Conservation (phyloP, 1,140 invertebrate species). For the Bombus waltoni region DNA sequence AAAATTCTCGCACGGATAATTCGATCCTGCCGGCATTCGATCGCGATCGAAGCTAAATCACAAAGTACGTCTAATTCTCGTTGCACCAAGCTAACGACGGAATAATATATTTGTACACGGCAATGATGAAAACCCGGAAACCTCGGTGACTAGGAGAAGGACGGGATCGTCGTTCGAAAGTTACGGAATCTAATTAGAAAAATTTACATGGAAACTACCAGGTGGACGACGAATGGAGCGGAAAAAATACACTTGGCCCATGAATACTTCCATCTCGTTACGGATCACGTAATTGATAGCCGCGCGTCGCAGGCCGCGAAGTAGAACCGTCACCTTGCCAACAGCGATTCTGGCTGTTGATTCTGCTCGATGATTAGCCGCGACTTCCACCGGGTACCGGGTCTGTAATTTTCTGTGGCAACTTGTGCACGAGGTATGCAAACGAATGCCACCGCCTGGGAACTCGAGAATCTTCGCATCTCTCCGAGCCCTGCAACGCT, state of each 20-base stretch:
- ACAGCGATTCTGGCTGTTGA: conserved; percentile 36
- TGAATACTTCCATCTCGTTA: conserved; percentile 48
- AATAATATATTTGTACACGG: not conserved
- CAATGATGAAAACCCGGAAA: not conserved
- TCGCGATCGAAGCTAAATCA: not conserved
- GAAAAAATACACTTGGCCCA: not conserved
- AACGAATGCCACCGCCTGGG: conserved; percentile 1
- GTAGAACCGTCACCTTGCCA: conserved; percentile 31
- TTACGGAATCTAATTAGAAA: not conserved
- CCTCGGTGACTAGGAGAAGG: not conserved
- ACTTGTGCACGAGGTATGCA: conserved; percentile 1
- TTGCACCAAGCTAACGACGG: not conserved
- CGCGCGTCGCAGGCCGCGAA: not conserved
- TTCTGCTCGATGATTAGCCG: conserved; percentile 25
- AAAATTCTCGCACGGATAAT: not conserved
- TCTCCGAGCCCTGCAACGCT: not conserved
- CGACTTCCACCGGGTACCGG: not conserved
- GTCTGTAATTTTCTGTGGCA: conserved; percentile 28
- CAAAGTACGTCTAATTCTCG: not conserved
- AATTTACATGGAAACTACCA: conserved; percentile 11
- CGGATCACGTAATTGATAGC: conserved; percentile 19
- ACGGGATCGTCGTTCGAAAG: not conserved
- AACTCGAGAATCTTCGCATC: not conserved
- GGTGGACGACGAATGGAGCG: not conserved
- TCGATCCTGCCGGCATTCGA: not conserved